These are phyloP conservation scores for Epinephelus lanceolatus DNA, from an alignment of 2,113 vertebrate species.

Conservation along the genomic window DNA sequence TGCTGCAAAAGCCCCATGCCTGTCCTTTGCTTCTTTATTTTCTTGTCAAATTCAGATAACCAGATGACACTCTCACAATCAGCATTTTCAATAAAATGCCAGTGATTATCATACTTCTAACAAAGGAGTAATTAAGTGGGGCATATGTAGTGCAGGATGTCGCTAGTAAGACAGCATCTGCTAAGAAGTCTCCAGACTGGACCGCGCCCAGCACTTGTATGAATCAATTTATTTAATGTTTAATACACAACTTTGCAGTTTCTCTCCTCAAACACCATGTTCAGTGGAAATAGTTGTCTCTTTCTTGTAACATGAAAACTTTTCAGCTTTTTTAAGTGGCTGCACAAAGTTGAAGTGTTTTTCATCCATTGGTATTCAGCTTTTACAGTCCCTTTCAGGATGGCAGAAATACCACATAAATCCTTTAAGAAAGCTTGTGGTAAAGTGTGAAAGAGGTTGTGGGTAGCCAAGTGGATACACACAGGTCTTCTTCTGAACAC, in stretches of 20 bases:
- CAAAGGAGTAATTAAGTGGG: neutral
- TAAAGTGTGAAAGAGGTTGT: neutral
- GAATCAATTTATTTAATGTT: neutral
- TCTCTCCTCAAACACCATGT: neutral
- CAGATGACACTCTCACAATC: no score
- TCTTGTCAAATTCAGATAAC: neutral
- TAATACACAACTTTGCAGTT: no score
- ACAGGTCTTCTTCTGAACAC: neutral
- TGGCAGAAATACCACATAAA: constrained; percentile 57
- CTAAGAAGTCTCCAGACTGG: neutral
- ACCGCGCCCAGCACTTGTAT: no score
- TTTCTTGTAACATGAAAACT: neutral
- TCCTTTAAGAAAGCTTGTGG: constrained; percentile 47
- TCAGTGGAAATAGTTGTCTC: neutral
- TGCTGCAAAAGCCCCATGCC: neutral
- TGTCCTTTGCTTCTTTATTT: neutral
- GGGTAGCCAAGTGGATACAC: neutral
- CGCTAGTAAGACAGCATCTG: neutral
- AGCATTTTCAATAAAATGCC: no score
- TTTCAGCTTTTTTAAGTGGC: neutral
- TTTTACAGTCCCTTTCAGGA: constrained; percentile 8
- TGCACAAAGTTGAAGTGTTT: neutral
- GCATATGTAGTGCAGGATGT: neutral
- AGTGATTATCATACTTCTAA: no score
- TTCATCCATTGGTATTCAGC: neutral